Evolutionary conservation across 2,888 invertebrate genomes (phyloP), one percentile per base, ranked within the genome.

Genomic region (Cephus runcator): DNA sequence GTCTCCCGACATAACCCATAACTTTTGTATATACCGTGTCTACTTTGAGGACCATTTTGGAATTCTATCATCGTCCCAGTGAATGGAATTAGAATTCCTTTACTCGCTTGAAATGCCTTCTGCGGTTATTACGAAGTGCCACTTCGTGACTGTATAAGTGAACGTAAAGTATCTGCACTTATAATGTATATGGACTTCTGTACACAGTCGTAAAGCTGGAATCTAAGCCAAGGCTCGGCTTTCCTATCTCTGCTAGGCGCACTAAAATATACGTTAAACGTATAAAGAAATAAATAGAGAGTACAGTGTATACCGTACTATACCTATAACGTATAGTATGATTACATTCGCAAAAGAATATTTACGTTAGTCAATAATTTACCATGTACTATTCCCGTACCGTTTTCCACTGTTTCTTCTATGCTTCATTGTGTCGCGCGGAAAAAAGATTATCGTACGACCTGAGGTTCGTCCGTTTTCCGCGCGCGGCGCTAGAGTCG

Each of bases 191-290:
- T 40, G 23, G 6, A 40, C 40, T 23, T 56, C 56, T 56, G 56
- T 56, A 56, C 56, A 56, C 56, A 56, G 56, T 56, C 9, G 56
- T 56, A 83, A 82, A 81, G 75, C 76, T 83, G 86, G 85, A 86
- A 88, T 88, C 88, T 87, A 83, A 88, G 88, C 84, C 88, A 87
- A 88, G 88, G 88, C 84, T 87, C 80, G 81, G 76, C 80, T 73
- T 79, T 79, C 79, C 73, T 75, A 56, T 56, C 56, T 56, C 56
- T 9, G 56, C 56, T 56, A 23, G 2, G 56, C 23, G 23, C 56
- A 23, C 56, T 56, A 56, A 56, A 56, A 56, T 56, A 2, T 56
- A 56, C 56, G 56, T 23, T 56, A 23, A 56, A 56, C 56, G 56
- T 23, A 2, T 23, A 56, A 56, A 56, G 56, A 56, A 56, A 56